A percentile compares a stretch with the other conserved stretches of the same genome.
Evolutionary conservation across 2,113 vertebrate genomes (phyloP).

Genomic region (Apeltes quadracus): DNA sequence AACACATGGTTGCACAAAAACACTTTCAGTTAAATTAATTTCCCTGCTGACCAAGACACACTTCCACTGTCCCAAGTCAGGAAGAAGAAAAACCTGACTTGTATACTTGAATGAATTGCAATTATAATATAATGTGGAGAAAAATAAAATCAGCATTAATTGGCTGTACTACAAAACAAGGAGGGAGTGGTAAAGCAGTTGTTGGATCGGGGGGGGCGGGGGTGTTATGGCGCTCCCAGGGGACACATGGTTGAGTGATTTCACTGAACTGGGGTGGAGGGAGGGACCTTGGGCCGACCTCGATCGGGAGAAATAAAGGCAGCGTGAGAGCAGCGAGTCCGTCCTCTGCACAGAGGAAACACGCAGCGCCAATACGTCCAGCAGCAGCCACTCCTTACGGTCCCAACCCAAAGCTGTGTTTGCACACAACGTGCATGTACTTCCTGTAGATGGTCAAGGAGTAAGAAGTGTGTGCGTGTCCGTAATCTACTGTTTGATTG

Average conservation of each 20-base stretch:
- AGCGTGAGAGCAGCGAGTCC: conserved; percentile 64
- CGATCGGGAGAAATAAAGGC: conserved; percentile 63
- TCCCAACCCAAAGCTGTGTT: conserved; percentile 39
- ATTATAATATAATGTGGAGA: conserved; percentile 38
- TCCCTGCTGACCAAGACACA: conserved; percentile 33
- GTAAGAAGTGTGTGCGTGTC: conserved; percentile 26
- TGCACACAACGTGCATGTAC: conserved; percentile 8
- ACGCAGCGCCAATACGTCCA: conserved; percentile 35
- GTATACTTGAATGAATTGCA: conserved; percentile 37
- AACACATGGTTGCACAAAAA: conserved; percentile 51
- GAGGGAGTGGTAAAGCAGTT: conserved; percentile 17
- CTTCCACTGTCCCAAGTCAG: conserved; percentile 41
- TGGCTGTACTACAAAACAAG: conserved; percentile 23
- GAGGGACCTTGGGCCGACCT: conserved; percentile 58
- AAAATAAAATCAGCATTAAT: conserved; percentile 29
- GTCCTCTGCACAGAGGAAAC: conserved; percentile 49
- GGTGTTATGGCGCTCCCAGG: conserved; percentile 62
- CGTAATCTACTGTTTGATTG: conserved; percentile 49
- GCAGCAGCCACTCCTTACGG: conserved; percentile 49
- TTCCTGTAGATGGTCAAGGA: conserved; percentile 17
- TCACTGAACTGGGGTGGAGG: conserved; percentile 47
- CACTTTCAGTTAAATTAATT: conserved; percentile 40
- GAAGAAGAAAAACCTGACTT: conserved; percentile 47
- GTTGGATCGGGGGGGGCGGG: conserved; percentile 17
- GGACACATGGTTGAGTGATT: conserved; percentile 64